Evolutionary conservation across 2,888 invertebrate genomes (phyloP).

Genomic region (Onthophagus sagittarius): DNA sequence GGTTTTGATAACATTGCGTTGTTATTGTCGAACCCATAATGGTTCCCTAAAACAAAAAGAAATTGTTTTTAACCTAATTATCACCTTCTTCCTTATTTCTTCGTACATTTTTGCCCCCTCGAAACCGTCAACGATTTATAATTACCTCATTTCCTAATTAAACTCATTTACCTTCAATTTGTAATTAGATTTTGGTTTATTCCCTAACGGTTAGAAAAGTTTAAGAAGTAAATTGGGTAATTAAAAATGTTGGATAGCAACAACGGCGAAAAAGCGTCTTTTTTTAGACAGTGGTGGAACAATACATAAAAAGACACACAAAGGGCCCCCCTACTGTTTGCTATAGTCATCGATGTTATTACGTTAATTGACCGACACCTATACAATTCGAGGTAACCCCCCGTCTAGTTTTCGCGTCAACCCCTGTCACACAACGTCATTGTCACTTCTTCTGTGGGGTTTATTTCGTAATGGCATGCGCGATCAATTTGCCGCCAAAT

Average conservation of each 20-base stretch:
- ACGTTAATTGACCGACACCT: background rate
- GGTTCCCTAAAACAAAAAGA: conserved; percentile 32
- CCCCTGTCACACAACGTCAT: background rate
- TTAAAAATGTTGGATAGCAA: background rate
- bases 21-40: conserved; percentile 35
- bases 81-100: background rate
- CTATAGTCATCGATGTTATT: background rate
- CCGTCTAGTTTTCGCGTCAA: background rate
- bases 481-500: background rate
- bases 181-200: background rate
- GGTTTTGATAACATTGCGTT: conserved; percentile 38
- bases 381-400: background rate
- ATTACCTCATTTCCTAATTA: background rate
- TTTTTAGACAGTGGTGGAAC: background rate
- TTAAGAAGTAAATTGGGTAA: background rate
- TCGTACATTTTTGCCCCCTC: background rate
- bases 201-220: background rate
- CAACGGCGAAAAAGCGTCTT: no score
- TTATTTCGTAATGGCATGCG: background rate
- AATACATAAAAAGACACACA: background rate
- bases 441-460: background rate
- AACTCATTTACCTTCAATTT: background rate
- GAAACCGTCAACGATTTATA: background rate
- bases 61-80: background rate
- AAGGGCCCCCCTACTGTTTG: background rate